Evolutionary conservation across 2,888 invertebrate species (phyloP).

Genomic region (Oxycera nigricornis): DNA sequence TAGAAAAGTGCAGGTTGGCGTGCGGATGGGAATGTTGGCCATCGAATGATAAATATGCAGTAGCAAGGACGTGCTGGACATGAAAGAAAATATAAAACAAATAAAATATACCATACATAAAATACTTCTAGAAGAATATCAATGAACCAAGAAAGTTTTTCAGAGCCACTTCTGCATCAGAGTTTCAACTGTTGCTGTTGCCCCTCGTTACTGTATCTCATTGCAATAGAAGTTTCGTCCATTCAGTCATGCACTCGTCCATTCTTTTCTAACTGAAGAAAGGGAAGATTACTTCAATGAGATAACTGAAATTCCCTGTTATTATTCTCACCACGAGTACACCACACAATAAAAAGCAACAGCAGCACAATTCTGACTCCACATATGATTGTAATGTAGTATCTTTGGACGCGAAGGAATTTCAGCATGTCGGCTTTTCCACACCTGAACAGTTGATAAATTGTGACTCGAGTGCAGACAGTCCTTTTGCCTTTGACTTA

Average conservation of each 20-base stretch:
- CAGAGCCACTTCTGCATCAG: neutral
- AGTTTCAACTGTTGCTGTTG: neutral
- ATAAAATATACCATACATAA: neutral
- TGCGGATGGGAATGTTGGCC: neutral
- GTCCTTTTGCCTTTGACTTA: no score
- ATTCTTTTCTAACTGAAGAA: neutral
- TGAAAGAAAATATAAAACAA: neutral
- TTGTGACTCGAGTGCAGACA: neutral
- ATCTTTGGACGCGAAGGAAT: conserved; percentile 14
- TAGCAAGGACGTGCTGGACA: no score
- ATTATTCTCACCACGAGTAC: conserved; percentile 39
- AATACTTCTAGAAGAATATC: neutral
- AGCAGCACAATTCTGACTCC: neutral
- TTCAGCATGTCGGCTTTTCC: conserved; percentile 2
- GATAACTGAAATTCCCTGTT: conserved; percentile 42
- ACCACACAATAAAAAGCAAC: conserved; percentile 24
- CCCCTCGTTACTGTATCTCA: neutral
- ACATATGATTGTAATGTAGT: neutral
- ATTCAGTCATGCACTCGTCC: conserved; percentile 3
- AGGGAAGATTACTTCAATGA: conserved; percentile 39
- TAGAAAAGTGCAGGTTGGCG: no score
- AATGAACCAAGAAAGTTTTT: neutral
- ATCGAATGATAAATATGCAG: conserved; percentile 7
- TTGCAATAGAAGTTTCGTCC: neutral
- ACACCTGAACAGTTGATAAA: conserved; percentile 22